Percentiles rank a stretch among this genome's conserved stretches.
Evolutionary conservation across 2,797 vertebrate species (phyloP).

Genomic region (Lindbergichthys nudifrons): DNA sequence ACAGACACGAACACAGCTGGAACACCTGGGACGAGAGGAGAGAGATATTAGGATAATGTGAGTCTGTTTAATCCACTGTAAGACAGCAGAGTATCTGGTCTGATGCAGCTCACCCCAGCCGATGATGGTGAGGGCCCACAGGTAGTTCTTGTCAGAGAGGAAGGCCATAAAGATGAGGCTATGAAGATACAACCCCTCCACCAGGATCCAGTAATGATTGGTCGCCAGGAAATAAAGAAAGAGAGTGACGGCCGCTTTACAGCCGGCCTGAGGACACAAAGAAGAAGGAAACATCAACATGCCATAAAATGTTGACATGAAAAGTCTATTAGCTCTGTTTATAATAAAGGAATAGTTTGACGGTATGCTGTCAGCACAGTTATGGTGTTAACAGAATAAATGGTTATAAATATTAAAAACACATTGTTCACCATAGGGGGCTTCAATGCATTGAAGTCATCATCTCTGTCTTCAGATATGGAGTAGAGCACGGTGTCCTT

Average conservation of each 20-base stretch:
- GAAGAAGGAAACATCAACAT: background rate
- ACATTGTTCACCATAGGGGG: slow-evolving; percentile 62
- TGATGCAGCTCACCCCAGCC: slow-evolving; percentile 89
- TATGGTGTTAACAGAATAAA: background rate
- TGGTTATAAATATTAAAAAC: background rate
- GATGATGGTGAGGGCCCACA: slow-evolving; percentile 92
- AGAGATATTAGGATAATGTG: background rate
- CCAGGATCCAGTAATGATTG: slow-evolving; percentile 96
- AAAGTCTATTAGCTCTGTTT: background rate
- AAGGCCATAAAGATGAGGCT: slow-evolving; percentile 97
- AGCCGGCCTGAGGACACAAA: slow-evolving; percentile 85
- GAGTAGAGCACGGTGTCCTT: slow-evolving; percentile 91
- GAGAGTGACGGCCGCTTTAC: slow-evolving; percentile 91
- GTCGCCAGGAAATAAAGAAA: slow-evolving; percentile 95
- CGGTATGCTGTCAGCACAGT: too few species aligned
- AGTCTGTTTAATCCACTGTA: background rate
- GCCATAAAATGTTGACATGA: background rate
- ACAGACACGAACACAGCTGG: slow-evolving; percentile 92
- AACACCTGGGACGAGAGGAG: slow-evolving; percentile 79
- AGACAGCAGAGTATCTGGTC: background rate
- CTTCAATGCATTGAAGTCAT: slow-evolving; percentile 50
- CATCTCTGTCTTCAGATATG: slow-evolving; percentile 58
- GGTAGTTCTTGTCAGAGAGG: slow-evolving; percentile 91
- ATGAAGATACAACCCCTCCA: slow-evolving; percentile 94
- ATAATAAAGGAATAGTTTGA: too few species aligned